Evolutionary conservation across 2,113 vertebrate genomes (phyloP).

Genomic region (Siphamia tubifer): DNA sequence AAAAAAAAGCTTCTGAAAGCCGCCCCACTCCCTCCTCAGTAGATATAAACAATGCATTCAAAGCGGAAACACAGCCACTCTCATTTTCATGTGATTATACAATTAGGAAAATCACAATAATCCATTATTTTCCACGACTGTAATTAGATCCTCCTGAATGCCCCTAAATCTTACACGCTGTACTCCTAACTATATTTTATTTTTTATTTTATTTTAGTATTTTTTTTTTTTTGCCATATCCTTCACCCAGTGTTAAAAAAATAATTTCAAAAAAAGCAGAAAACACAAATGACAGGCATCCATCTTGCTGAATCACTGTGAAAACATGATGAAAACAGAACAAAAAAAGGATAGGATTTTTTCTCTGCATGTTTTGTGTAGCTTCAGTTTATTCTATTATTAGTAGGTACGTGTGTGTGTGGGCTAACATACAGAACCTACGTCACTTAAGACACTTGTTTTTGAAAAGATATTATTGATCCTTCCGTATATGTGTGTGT

Average conservation of each 20-base stretch:
- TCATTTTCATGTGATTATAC: no score
- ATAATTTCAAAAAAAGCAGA: no score
- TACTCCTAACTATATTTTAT: no score
- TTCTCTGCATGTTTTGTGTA: neutral
- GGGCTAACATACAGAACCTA: neutral
- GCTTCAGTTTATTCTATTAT: neutral
- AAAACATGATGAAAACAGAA: neutral
- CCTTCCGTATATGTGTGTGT: neutral
- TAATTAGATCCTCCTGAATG: no score
- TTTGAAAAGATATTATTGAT: constrained; percentile 39
- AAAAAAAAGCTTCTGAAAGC: no score
- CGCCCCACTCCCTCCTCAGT: no score
- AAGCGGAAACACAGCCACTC: no score
- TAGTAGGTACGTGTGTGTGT: neutral
- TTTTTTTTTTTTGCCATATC: neutral
- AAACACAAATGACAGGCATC: neutral
- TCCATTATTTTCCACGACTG: no score
- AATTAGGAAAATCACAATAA: no score
- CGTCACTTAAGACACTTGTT: neutral
- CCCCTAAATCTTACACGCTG: no score
- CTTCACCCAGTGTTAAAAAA: neutral
- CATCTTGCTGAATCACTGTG: neutral
- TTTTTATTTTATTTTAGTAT: no score
- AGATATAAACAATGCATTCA: no score
- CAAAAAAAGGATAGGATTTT: neutral